Conservation (phyloP, 2,113 vertebrate species). For the Thinocorus orbignyianus region DNA sequence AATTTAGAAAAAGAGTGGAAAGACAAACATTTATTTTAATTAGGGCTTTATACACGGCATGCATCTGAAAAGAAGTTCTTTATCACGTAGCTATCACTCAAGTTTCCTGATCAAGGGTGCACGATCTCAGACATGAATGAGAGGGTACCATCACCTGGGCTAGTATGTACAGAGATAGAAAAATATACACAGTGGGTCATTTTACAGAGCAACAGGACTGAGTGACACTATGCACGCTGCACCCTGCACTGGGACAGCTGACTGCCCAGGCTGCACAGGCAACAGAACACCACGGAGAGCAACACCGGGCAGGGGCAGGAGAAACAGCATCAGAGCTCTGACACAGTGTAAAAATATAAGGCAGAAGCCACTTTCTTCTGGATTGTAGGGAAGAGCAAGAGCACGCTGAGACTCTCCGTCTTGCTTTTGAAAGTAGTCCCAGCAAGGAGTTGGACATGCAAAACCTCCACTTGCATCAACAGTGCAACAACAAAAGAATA, state of each 20-base stretch:
- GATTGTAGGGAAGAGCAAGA: constrained; percentile 60
- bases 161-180: constrained; percentile 71
- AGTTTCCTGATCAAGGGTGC: constrained; percentile 56
- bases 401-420: constrained; percentile 27
- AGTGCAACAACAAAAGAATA: constrained; percentile 69
- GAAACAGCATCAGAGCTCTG: constrained; percentile 50
- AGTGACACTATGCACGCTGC: constrained; percentile 38
- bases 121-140: constrained; percentile 30
- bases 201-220: constrained; percentile 68
- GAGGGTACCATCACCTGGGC: constrained; percentile 43
- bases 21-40: constrained; percentile 63
- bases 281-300: constrained; percentile 50
- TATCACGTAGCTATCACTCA: constrained; percentile 39
- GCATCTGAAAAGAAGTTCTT: constrained; percentile 61
- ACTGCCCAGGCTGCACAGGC: constrained; percentile 55
- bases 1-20: constrained; percentile 38
- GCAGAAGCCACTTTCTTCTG: constrained; percentile 73
- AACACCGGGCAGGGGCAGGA: background rate
- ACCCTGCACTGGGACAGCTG: background rate
- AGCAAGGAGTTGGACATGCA: constrained; percentile 71
- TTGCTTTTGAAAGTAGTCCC: constrained; percentile 60
- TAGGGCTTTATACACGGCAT: constrained; percentile 67
- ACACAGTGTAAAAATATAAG: constrained; percentile 68
- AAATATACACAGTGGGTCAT: constrained; percentile 65
- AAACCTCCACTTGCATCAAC: constrained; percentile 42